Evolutionary conservation across 2,797 vertebrate genomes (phyloP).

Genomic region (Sorex maritimensis): DNA sequence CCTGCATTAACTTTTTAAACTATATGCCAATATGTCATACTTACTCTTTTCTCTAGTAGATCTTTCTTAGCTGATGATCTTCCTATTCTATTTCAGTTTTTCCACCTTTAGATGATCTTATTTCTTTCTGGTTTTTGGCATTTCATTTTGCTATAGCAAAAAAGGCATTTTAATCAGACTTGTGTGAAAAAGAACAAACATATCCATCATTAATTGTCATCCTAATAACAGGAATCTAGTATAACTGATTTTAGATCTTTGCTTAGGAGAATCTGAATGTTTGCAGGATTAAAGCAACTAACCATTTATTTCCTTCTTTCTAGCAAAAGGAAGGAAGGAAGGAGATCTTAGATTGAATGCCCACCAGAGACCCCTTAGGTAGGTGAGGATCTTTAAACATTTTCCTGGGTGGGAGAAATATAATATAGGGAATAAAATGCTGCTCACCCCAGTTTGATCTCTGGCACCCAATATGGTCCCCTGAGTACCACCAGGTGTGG

Average conservation of each 20-base stretch:
- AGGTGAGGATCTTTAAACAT: too few relatives aligned
- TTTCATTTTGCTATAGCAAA: neutral
- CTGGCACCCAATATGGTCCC: too few relatives aligned
- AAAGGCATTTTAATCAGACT: neutral
- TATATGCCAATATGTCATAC: neutral
- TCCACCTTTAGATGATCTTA: neutral
- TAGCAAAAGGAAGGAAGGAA: conserved; percentile 24
- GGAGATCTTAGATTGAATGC: neutral
- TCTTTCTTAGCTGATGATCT: conserved; percentile 24
- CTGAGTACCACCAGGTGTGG: too few relatives aligned
- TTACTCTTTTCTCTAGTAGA: conserved; percentile 52
- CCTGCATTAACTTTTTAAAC: neutral
- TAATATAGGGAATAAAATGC: too few relatives aligned
- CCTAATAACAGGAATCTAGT: neutral
- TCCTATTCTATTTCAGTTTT: conserved; percentile 40
- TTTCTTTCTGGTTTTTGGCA: neutral
- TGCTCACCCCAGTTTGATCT: too few relatives aligned
- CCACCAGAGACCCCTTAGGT: neutral
- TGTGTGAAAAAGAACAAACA: conserved; percentile 66
- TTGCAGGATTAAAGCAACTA: neutral
- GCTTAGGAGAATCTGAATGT: conserved; percentile 25
- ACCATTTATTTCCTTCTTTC: conserved; percentile 9
- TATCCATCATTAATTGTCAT: neutral
- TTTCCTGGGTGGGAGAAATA: too few relatives aligned
- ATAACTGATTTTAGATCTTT: neutral